These are phyloP conservation scores for Onychostoma macrolepis DNA, from an alignment of 2,113 vertebrate genomes.

Conservation along the genomic window DNA sequence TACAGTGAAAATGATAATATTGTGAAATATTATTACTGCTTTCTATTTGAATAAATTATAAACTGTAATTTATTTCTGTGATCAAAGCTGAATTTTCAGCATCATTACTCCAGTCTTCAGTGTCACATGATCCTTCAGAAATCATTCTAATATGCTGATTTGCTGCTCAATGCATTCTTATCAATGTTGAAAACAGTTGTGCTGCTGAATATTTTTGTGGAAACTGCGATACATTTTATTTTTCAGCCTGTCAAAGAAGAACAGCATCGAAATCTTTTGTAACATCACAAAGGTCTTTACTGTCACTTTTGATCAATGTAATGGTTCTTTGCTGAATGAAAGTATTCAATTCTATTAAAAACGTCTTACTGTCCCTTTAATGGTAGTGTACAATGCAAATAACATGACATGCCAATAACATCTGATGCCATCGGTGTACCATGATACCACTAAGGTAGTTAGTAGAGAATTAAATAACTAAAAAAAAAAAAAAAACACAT, in stretches of 20 bases:
- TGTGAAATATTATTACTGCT: not conserved
- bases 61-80: not conserved
- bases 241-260: not conserved
- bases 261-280: not conserved
- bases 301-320: not conserved
- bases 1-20: not conserved
- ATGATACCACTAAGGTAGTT: not conserved
- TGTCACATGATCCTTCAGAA: not conserved
- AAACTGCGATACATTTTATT: not conserved
- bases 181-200: not conserved
- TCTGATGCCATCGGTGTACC: not conserved
- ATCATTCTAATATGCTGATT: not conserved
- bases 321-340: not conserved
- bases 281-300: not conserved
- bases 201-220: not conserved
- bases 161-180: not conserved
- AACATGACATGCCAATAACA: not conserved
- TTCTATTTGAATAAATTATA: not conserved
- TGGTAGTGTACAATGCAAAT: not conserved
- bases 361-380: not conserved
- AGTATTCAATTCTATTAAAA: not conserved
- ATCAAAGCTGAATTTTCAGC: not conserved
- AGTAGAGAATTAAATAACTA: not conserved
- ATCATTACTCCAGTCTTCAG: not conserved
- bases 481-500: not conserved